Percentiles rank a stretch among this genome's conserved stretches.
These are phyloP conservation scores for Scrobipalpa atriplicella DNA, from an alignment of 2,888 invertebrate genomes.

Conservation along the genomic window DNA sequence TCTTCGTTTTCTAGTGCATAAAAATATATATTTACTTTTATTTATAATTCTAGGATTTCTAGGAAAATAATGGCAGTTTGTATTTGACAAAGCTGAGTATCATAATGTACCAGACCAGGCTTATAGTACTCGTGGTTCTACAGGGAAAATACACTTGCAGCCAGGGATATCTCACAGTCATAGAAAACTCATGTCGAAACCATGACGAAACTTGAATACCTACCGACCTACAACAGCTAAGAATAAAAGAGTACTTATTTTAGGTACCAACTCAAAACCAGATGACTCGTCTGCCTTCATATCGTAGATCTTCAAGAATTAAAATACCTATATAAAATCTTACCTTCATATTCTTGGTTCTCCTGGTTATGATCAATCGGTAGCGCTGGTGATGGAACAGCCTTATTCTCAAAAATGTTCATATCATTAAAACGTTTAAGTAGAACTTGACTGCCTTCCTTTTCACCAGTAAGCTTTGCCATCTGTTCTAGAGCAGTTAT, in stretches of 20 bases:
- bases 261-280: too few species aligned
- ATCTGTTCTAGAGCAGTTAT: conserved; percentile 3
- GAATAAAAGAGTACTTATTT: too few species aligned
- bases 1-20: conserved; percentile 2
- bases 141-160: too few species aligned
- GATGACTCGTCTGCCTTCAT: background rate
- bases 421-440: conserved; percentile 2
- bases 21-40: background rate
- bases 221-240: too few species aligned
- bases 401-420: background rate
- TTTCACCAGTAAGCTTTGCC: background rate
- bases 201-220: too few species aligned
- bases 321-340: background rate
- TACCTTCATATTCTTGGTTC: background rate
- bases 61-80: too few species aligned
- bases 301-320: background rate
- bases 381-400: background rate
- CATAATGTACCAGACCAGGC: too few species aligned
- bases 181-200: too few species aligned
- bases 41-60: too few species aligned
- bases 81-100: too few species aligned
- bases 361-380: background rate
- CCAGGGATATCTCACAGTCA: too few species aligned
- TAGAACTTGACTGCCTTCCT: background rate
- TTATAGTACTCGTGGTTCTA: too few species aligned